Evolutionary conservation across 2,888 invertebrate genomes (phyloP), one percentile per base, ranked within the genome.

Genomic region (Tricholauxania praeusta): DNA sequence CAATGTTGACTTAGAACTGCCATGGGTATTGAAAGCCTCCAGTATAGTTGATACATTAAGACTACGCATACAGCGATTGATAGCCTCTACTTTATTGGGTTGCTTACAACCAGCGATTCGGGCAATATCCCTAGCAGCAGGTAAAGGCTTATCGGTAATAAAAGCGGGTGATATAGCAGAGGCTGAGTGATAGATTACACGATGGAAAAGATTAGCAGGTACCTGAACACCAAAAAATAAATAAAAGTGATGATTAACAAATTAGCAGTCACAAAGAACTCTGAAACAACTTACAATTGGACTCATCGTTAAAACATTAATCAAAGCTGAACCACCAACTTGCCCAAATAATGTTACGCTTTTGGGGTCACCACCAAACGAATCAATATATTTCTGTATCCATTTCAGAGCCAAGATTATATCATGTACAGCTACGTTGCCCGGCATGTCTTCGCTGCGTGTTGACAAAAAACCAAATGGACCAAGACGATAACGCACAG

Each of bases 341-440:
- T 90, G 89, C 1, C 90, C 90, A 72, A 89, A 88, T 14, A 90
- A 82, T 0, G 90, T 90, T 0, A 90, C 87, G 4, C 82, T 80
- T 12, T 80, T 76, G 0, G 88, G 86, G 81, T 90, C 88, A 3
- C 90, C 90, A 52, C 90, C 89, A 74, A 90, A 90, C 17, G 80
- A 75, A 4, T 77, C 75, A 48, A 90, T 89, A 79, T 90, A 83
- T 39, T 87, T 80, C 64, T 88, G 86, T 5, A 89, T 86, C 90
- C 90, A 90, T 76, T 88, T 76, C n/a, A 90, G 81, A 0, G 89
- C 90, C 74, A 88, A 71, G 3, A 89, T 82, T 15, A 89, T 85
- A 79, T 90, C 90, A 53, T 87, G 82, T 14, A 90, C 82, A 0
- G 89, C 90, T 47, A 88, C 89, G 78, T 91, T 91, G 48, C 90